Conservation (phyloP, 2,797 vertebrate genomes). For the Lagorchestes hirsutus region DNA sequence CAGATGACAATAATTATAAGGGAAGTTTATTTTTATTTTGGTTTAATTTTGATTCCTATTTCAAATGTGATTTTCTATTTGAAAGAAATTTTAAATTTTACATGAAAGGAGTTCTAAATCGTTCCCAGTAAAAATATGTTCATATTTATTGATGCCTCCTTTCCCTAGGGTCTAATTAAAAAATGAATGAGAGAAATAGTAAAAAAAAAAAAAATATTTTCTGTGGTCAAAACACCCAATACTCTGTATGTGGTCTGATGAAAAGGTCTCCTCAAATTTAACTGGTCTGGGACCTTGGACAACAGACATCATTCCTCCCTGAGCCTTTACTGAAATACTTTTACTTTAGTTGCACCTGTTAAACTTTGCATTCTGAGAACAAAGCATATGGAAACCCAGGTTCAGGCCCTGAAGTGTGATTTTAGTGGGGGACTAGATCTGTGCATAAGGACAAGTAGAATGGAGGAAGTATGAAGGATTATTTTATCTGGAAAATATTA, state of each 20-base stretch:
- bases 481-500: constrained; percentile 10
- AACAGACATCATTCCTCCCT: background rate
- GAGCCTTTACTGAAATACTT: background rate
- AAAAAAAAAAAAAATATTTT: too few species aligned
- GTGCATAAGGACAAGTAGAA: constrained; percentile 4
- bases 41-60: too few species aligned
- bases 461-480: constrained; percentile 4
- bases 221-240: background rate
- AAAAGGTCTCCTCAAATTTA: background rate
- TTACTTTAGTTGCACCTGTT: background rate
- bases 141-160: too few species aligned
- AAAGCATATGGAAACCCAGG: background rate
- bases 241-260: background rate
- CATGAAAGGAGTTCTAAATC: too few species aligned
- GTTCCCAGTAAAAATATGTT: too few species aligned
- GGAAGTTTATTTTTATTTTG: too few species aligned
- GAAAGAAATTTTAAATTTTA: too few species aligned
- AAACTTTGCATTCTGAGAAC: background rate
- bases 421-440: background rate
- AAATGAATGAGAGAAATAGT: too few species aligned
- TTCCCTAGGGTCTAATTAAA: too few species aligned
- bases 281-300: background rate
- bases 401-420: background rate
- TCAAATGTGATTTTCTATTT: too few species aligned
- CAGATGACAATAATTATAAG: too few species aligned